A percentile compares a stretch with the other conserved stretches of the same genome.
These are phyloP conservation scores for Hyperopisus bebe DNA, from an alignment of 2,113 vertebrate species.

Conservation along the genomic window DNA sequence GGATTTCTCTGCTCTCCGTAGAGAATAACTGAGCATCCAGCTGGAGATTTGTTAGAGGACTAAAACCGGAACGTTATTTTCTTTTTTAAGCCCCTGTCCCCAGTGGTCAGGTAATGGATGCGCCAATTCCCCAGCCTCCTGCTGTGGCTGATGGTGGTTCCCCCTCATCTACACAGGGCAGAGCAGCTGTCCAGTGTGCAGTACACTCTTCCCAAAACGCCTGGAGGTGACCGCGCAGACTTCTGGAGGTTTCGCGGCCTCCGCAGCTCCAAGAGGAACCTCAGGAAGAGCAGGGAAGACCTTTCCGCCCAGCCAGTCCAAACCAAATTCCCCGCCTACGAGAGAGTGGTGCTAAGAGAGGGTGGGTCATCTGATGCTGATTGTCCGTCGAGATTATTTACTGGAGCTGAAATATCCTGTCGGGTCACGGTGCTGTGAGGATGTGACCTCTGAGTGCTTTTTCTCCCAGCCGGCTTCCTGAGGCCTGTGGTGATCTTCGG, in stretches of 20 bases:
- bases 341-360: constrained; percentile 95
- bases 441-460: constrained; percentile 8
- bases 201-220: constrained; percentile 94
- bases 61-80: background rate
- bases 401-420: background rate
- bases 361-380: constrained; percentile 53
- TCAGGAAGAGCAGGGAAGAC: constrained; percentile 94
- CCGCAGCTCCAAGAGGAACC: constrained; percentile 93
- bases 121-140: background rate
- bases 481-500: constrained; percentile 96
- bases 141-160: background rate
- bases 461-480: constrained; percentile 82
- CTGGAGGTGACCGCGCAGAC: constrained; percentile 89
- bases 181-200: constrained; percentile 96
- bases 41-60: background rate
- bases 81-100: background rate
- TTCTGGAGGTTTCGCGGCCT: constrained; percentile 96
- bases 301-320: constrained; percentile 94
- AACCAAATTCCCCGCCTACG: constrained; percentile 96
- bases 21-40: background rate
- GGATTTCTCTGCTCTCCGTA: background rate
- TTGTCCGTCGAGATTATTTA: background rate
- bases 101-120: background rate
- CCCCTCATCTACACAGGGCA: constrained; percentile 61
- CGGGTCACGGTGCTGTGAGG: background rate